Percentiles rank a stretch among this genome's conserved stretches.
phyloP scores from a whole-genome alignment of 2,797 vertebrate genomes.

The Phylloscopus collybita region DNA sequence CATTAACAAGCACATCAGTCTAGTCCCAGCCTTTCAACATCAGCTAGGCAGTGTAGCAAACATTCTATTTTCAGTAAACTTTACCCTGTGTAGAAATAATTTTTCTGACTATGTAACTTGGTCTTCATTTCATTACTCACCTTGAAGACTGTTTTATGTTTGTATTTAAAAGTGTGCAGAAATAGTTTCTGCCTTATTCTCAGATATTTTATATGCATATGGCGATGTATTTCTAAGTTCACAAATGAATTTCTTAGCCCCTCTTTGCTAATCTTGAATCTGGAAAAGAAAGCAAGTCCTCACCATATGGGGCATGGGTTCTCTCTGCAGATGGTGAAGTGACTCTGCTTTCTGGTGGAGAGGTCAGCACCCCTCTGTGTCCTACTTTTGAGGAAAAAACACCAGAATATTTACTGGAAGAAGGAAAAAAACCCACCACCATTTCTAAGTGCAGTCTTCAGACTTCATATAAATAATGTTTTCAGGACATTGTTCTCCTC shows the following conservation, averaged over 20 bases:
- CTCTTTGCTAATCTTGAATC: neutral
- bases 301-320: neutral
- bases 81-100: neutral
- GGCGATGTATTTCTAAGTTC: neutral
- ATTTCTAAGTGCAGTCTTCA: neutral
- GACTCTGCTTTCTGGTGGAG: neutral
- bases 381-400: neutral
- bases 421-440: neutral
- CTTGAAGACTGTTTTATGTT: neutral
- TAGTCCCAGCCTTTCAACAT: slow-evolving; percentile 58
- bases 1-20: slow-evolving; percentile 61
- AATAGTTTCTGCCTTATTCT: neutral
- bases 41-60: slow-evolving; percentile 43
- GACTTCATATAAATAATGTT: neutral
- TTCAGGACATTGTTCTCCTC: neutral
- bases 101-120: neutral
- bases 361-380: neutral
- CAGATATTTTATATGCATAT: neutral
- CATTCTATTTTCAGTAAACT: neutral
- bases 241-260: neutral
- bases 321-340: slow-evolving; percentile 29
- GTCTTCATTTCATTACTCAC: neutral
- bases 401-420: neutral
- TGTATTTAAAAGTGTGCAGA: neutral
- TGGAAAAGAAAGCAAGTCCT: slow-evolving; percentile 6